phyloP scores from a whole-genome alignment of 35 echinoderm and acorn worm genomes.

The Ptychodera flava region DNA sequence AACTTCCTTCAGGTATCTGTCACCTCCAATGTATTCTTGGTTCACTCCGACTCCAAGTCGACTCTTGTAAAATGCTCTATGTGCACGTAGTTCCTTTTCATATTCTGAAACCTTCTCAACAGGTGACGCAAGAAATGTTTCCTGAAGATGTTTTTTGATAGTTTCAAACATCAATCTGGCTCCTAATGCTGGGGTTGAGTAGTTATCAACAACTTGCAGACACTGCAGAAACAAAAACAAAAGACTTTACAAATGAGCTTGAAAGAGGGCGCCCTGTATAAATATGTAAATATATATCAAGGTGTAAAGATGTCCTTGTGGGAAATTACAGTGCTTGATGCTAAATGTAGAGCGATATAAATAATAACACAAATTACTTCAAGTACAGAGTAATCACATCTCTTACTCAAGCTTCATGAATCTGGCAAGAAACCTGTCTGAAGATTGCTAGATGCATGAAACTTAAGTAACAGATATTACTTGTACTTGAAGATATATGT shows the following conservation, averaged over 20 bases:
- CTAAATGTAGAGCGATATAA: too few species aligned
- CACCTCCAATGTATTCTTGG: slow-evolving; percentile 33
- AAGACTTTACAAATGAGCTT: background rate
- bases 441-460: too few species aligned
- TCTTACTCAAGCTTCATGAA: background rate
- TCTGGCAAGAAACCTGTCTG: background rate
- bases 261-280: background rate
- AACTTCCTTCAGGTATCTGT: slow-evolving; percentile 33
- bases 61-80: slow-evolving; percentile 34
- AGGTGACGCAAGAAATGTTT: slow-evolving; percentile 18
- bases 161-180: slow-evolving; percentile 73
- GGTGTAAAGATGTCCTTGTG: too few species aligned
- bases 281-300: background rate
- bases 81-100: slow-evolving; percentile 44
- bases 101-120: slow-evolving; percentile 6
- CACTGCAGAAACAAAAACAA: slow-evolving; percentile 24
- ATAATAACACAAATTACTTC: too few species aligned
- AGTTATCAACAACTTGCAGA: slow-evolving; percentile 33
- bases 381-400: too few species aligned
- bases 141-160: slow-evolving; percentile 28
- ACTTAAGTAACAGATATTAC: too few species aligned
- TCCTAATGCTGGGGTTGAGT: slow-evolving; percentile 47
- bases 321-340: too few species aligned
- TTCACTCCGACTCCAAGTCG: slow-evolving; percentile 59
- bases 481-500: too few species aligned